Conservation (phyloP, 35 echinoderm and acorn worm genomes). For the Patiria miniata region DNA sequence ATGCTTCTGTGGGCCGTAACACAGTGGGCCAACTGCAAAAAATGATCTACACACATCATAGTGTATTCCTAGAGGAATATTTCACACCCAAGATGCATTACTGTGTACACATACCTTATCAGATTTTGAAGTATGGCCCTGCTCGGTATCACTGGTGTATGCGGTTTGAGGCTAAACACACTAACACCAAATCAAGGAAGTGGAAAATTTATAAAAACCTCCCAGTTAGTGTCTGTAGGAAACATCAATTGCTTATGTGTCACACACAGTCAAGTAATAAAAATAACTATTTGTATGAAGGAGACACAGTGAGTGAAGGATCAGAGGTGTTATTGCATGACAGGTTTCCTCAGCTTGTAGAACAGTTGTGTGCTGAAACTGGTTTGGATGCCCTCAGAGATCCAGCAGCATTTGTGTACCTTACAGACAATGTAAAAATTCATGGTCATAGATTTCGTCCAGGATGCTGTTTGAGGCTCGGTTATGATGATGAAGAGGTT, state of each 20-base stretch:
- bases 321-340: not conserved
- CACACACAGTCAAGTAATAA: conserved; percentile 21
- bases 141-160: conserved; percentile 52
- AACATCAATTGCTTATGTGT: conserved; percentile 67
- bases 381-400: not conserved
- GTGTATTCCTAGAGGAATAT: conserved; percentile 2
- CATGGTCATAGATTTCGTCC: conserved; percentile 14
- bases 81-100: conserved; percentile 67
- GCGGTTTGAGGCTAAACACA: conserved; percentile 67
- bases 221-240: conserved; percentile 28
- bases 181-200: conserved; percentile 39
- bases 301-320: not conserved
- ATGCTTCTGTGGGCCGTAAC: not conserved
- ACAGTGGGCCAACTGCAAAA: not conserved
- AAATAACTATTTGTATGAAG: not conserved
- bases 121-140: conserved; percentile 57
- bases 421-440: not conserved
- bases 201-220: conserved; percentile 69
- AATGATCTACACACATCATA: conserved; percentile 2
- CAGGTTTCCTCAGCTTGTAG: not conserved
- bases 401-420: not conserved
- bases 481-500: not conserved
- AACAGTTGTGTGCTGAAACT: not conserved
- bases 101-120: conserved; percentile 34
- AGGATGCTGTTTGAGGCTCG: not conserved